Conservation (phyloP, 2,113 vertebrate species). For the Tringa solitaria region DNA sequence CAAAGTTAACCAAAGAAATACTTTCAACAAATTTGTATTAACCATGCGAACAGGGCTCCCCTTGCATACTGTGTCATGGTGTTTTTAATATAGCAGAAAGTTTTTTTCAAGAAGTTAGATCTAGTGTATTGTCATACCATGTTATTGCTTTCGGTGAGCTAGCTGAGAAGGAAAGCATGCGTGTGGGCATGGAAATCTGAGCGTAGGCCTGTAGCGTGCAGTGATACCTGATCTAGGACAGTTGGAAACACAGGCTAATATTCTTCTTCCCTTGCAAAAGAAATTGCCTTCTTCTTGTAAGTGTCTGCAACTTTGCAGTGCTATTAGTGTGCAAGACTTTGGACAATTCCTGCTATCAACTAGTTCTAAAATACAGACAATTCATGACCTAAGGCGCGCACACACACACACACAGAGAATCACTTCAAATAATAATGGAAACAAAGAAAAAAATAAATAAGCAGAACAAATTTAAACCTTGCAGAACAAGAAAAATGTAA, state of each 20-base stretch:
- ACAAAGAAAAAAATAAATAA: background rate
- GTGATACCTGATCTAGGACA: conserved; percentile 23
- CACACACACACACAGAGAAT: background rate
- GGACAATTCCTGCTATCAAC: background rate
- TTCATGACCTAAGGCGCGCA: no score
- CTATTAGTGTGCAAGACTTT: background rate
- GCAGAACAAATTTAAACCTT: background rate
- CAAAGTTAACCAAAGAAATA: conserved; percentile 32
- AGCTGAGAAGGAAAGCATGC: background rate
- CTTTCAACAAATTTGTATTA: background rate
- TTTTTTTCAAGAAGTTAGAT: background rate
- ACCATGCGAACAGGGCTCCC: background rate
- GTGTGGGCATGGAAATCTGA: conserved; percentile 30
- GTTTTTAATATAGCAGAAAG: background rate
- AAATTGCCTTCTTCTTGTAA: background rate
- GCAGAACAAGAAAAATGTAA: background rate
- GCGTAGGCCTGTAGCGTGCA: background rate
- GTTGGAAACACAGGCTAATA: background rate
- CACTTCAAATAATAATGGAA: background rate
- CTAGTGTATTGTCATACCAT: background rate
- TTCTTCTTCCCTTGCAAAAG: background rate
- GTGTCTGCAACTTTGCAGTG: background rate
- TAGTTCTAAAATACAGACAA: background rate
- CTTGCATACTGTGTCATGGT: background rate
- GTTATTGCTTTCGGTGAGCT: background rate